Evolutionary conservation across 2,888 invertebrate species (phyloP), one percentile per base, ranked within the genome.

Genomic region (Deroplatys truncata): DNA sequence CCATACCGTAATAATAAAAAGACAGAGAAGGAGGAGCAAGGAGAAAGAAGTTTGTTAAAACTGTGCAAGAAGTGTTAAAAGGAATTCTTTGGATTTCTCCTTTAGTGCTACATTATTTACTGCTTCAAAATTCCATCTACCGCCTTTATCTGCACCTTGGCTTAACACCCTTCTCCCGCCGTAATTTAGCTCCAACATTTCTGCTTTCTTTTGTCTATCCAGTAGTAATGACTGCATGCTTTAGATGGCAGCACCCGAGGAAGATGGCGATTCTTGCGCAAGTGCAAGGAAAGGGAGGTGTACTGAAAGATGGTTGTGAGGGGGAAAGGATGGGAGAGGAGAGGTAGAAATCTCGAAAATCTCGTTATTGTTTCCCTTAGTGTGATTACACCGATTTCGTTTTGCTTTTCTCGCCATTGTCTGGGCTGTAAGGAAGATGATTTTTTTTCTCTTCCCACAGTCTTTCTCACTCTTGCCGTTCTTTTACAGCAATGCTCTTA

Each of bases 351-450:
- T 86, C 86, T 86, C 86, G 86, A 86, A 86, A 87, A 87, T 87
- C 87, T 87, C 87, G 87, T 87, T 87, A 87, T 87, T 87, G 87
- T 87, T 87, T 87, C 82, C 87, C 31, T 82, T 28, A 87, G 82
- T 87, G 87, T 87, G 87, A 87, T 87, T 87, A 87, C 87, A 87
- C 82, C 87, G 87, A 87, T 87, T 87, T 83, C 87, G 87, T 28
- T 72, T 72, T 72, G 56, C 56, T 72, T 72, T 87, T 83, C 43
- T 87, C 87, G 35, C 87, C 35, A 83, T 87, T 87, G 87, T 87
- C 83, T 87, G n/a, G 35, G 35, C 31, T 29, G 82, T 87, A 83
- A 87, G 82, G 87, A 87, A 43, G n/a, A 82, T 87, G 82, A 56
- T 87, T 35, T 83, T 87, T 29, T 87, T 87, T 82, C 83, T 28